These are phyloP conservation scores for Crypturellus undulatus DNA, from an alignment of 2,113 vertebrate species.

Conservation along the genomic window DNA sequence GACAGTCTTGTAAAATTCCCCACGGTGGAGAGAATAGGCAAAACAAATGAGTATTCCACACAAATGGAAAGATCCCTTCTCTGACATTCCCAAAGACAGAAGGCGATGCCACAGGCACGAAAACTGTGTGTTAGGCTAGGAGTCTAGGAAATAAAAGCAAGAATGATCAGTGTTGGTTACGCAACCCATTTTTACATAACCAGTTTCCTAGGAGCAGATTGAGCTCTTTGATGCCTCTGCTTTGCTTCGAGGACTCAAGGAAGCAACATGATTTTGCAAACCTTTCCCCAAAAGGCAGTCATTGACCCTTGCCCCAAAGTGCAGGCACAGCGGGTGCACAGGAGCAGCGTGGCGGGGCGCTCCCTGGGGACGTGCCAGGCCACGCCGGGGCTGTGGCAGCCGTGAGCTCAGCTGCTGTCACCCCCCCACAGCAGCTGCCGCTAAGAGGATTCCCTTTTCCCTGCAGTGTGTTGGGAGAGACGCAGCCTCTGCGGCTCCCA, in stretches of 20 bases:
- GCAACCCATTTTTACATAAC: background rate
- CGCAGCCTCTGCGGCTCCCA: background rate
- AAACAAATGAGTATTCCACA: background rate
- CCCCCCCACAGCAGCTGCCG: background rate
- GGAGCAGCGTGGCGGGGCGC: background rate
- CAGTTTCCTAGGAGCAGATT: background rate
- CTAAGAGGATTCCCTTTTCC: background rate
- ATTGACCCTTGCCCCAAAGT: background rate
- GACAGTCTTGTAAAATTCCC: background rate
- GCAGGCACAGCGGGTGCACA: background rate
- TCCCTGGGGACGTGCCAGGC: background rate
- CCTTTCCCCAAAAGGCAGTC: background rate
- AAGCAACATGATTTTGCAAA: background rate
- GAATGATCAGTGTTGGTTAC: no score
- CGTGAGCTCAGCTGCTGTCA: background rate
- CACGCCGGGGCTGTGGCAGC: no score
- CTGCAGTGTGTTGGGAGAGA: background rate
- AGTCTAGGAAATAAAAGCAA: background rate
- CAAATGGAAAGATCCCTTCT: background rate
- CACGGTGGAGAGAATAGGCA: background rate
- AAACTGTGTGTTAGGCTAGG: background rate
- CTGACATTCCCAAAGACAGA: background rate
- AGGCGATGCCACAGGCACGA: fast-evolving
- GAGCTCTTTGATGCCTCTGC: background rate
- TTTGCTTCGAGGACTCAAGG: background rate